Evolutionary conservation across 2,113 vertebrate species (phyloP).

Genomic region (Heterocephalus glaber): DNA sequence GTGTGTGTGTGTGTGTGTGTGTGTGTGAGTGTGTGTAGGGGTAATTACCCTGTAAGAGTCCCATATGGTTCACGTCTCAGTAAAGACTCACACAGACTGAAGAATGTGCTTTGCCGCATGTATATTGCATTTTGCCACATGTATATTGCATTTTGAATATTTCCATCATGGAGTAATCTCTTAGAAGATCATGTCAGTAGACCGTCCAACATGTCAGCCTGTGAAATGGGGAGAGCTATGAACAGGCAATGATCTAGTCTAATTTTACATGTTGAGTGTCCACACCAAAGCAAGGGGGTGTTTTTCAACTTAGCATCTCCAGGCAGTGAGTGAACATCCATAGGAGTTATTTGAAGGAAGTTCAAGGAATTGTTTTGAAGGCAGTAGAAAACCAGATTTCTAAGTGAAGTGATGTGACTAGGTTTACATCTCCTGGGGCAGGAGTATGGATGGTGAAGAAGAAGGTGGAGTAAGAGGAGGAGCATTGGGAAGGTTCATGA

Average conservation of each 20-base stretch:
- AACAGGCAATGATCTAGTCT: neutral
- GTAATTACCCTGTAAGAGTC: neutral
- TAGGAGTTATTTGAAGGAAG: neutral
- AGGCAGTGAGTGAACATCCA: neutral
- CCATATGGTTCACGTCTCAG: neutral
- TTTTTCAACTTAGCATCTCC: neutral
- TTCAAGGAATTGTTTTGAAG: neutral
- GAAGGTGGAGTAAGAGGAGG: neutral
- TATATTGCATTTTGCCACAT: neutral
- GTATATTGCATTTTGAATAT: neutral
- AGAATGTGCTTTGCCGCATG: neutral
- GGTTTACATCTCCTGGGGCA: neutral
- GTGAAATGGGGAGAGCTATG: neutral
- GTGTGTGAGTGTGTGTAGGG: no score
- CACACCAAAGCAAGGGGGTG: neutral
- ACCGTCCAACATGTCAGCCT: neutral
- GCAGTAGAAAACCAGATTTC: neutral
- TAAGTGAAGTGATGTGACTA: no score
- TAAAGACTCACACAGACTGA: neutral
- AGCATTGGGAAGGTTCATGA: rapidly evolving
- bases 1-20: neutral
- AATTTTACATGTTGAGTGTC: neutral
- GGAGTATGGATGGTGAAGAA: neutral
- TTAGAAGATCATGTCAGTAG: neutral
- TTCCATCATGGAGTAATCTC: neutral